Evolutionary conservation across 2,888 invertebrate genomes (phyloP), one percentile per base, ranked within the genome.

Genomic region (Carabus problematicus): DNA sequence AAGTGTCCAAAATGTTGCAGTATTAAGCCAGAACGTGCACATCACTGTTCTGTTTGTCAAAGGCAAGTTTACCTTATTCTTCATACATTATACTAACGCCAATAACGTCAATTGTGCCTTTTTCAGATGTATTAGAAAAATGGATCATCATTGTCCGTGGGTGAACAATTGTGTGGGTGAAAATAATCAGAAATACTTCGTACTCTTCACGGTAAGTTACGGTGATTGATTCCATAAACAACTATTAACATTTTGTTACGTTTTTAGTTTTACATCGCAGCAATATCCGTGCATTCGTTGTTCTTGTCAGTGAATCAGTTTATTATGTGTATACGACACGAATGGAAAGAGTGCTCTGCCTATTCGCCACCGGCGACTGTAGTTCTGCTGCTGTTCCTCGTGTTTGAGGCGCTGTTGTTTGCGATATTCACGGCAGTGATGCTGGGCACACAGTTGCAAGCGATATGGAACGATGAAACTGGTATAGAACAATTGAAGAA

Each of bases 81-180:
- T 42, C 9, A 12, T 14, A 18, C 9, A 18, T 16, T 14, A 47
- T 52, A 19, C 52, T 19, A 29, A 29, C 29, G 29, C 29, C 29
- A 29, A 29, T 29, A 29, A 16, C 54, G 14, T 18, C 9, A 43
- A 40, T 55, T 39, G 68, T 40, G 66, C 70, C 71, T 79, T 82
- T 80, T 83, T 75, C 74, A 86, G 90, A 75, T 92, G 92, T 79
- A 90, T 93, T 72, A 83, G 89, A 72, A 92, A 92, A 84, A 94
- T 94, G 93, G 93, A 93, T 78, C 92, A 93, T 79, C 93, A 93
- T 78, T 93, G 93, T 82, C 98, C 98, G 0, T 98, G 97, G 97
- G 95, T 99, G 8, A 99, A 99, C 81, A 99, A 99, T 81, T 99
- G 99, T 82, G 97, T 99, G 1, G 99, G 99, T 16, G 98, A 98